These are phyloP conservation scores for Colinus virginianus DNA, from an alignment of 2,113 vertebrate species.

Conservation along the genomic window DNA sequence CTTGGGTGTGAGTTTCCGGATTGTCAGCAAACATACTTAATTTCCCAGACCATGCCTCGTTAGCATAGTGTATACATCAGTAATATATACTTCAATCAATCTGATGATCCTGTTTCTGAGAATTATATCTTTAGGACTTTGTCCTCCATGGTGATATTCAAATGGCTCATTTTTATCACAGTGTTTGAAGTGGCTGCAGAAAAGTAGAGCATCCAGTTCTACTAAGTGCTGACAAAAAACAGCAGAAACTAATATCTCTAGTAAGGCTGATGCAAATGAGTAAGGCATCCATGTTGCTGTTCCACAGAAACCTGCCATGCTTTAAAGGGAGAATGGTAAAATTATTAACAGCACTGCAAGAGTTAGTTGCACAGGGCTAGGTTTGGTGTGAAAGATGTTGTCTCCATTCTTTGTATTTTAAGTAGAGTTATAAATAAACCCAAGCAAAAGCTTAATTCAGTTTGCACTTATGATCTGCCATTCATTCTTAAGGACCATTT, in stretches of 20 bases:
- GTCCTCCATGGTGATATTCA: neutral
- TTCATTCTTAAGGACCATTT: neutral
- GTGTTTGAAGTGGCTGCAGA: conserved; percentile 7
- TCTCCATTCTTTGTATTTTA: neutral
- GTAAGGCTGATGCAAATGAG: neutral
- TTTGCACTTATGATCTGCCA: neutral
- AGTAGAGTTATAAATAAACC: neutral
- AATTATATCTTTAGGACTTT: neutral
- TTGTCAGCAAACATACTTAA: neutral
- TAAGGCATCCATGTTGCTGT: neutral
- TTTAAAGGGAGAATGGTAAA: neutral
- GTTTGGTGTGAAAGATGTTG: neutral
- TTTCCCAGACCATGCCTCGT: neutral
- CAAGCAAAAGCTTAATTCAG: neutral
- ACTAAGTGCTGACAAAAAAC: neutral
- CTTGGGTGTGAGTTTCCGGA: neutral
- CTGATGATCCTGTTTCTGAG: neutral
- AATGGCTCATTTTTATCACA: neutral
- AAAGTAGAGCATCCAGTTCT: neutral
- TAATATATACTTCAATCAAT: neutral
- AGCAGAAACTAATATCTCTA: neutral
- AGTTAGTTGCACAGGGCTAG: neutral
- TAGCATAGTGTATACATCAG: neutral
- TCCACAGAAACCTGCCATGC: neutral
- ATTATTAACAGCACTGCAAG: neutral